These are phyloP conservation scores for Trididemnum miniatum DNA, from an alignment of 23 tunicate species.

Conservation along the genomic window DNA sequence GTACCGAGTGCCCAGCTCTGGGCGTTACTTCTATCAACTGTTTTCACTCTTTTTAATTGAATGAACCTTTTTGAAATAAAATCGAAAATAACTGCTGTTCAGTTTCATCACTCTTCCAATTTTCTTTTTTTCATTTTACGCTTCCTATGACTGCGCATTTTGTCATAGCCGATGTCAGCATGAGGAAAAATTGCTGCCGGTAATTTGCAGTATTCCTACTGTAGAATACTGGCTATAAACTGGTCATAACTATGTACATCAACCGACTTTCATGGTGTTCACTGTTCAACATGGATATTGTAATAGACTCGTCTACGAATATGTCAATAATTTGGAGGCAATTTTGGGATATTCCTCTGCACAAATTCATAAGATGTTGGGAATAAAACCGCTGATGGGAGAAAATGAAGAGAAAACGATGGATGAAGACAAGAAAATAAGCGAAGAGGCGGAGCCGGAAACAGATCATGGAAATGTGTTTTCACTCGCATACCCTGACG, in stretches of 20 bases:
- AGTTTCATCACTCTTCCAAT: too few species aligned
- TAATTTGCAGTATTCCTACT: too few species aligned
- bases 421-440: not conserved
- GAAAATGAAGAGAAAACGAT: constrained; percentile 25
- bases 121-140: too few species aligned
- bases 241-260: not conserved
- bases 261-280: too few species aligned
- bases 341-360: constrained; percentile 53
- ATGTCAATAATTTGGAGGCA: constrained; percentile 73
- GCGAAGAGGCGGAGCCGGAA: not conserved
- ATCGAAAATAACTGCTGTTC: too few species aligned
- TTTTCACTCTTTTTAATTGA: too few species aligned
- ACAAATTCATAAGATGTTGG: constrained; percentile 75
- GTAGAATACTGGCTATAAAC: not conserved
- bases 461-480: not conserved
- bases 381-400: constrained; percentile 58
- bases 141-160: too few species aligned
- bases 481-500: not conserved
- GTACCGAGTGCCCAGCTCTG: too few species aligned
- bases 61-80: too few species aligned
- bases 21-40: too few species aligned
- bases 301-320: constrained; percentile 78
- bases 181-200: too few species aligned
- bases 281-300: not conserved
- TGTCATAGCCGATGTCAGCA: too few species aligned